Percentiles rank a stretch among this genome's conserved stretches.
phyloP scores from a whole-genome alignment of 2,797 vertebrate species.

The Adelosebastes latens region DNA sequence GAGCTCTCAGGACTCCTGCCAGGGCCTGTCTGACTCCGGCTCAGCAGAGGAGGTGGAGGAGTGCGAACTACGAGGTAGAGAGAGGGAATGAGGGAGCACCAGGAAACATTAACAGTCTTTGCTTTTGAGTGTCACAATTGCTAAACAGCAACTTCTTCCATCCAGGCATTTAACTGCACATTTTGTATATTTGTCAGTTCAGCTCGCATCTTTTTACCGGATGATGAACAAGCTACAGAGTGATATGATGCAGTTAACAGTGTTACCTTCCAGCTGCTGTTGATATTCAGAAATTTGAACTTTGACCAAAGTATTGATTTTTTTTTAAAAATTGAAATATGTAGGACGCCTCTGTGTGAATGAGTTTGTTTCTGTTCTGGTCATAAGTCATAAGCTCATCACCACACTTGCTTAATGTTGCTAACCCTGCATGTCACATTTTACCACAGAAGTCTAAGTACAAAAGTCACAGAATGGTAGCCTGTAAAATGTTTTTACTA shows the following conservation, averaged over 20 bases:
- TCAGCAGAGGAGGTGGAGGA: conserved; percentile 93
- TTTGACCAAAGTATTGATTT: neutral
- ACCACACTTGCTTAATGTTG: conserved; percentile 4
- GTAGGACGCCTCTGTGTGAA: neutral
- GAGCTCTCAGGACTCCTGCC: conserved; percentile 90
- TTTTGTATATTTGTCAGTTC: neutral
- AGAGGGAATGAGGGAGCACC: neutral
- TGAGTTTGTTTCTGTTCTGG: neutral
- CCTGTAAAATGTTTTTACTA: neutral
- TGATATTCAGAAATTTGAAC: neutral
- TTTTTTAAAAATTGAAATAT: neutral
- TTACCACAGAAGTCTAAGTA: neutral
- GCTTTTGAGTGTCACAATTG: neutral
- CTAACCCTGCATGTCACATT: conserved; percentile 14
- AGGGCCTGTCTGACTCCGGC: conserved; percentile 88
- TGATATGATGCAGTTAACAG: neutral
- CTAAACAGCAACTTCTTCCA: neutral
- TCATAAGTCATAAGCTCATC: conserved; percentile 46
- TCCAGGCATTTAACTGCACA: neutral
- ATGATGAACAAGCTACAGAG: neutral
- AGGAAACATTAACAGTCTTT: neutral
- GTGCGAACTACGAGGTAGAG: conserved; percentile 90
- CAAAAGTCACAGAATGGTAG: neutral
- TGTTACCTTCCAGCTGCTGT: neutral
- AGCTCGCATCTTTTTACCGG: neutral